These are phyloP conservation scores for Hydrophis major DNA, from an alignment of 2,797 vertebrate genomes.

Conservation along the genomic window DNA sequence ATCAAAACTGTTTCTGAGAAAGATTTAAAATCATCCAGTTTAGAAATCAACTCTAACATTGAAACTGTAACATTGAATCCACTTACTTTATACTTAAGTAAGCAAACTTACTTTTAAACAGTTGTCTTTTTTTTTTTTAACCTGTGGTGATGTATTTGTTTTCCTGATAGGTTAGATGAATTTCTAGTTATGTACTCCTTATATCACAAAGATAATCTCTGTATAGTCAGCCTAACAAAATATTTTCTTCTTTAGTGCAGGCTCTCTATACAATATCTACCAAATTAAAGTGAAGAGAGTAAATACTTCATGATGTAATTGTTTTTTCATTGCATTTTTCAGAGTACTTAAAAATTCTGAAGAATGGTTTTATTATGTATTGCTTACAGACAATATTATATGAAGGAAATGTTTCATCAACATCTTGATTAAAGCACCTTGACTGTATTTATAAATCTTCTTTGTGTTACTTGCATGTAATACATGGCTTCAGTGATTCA, in stretches of 20 bases:
- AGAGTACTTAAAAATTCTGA: neutral
- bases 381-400: constrained; percentile 38
- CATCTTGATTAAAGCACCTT: constrained; percentile 27
- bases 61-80: neutral
- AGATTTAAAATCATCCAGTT: neutral
- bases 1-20: neutral
- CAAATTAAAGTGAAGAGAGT: neutral
- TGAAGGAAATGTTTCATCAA: constrained; percentile 40
- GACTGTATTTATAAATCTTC: constrained; percentile 30
- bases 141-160: neutral
- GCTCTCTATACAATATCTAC: neutral
- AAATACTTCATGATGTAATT: neutral
- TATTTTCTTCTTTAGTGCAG: neutral
- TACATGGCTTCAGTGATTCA: constrained; percentile 36
- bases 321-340: constrained; percentile 5
- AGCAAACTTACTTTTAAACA: neutral
- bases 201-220: neutral
- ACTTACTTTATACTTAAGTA: neutral
- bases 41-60: neutral
- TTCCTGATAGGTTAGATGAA: neutral
- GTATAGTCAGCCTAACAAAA: neutral
- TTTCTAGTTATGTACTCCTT: neutral
- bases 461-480: constrained; percentile 20
- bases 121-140: neutral
- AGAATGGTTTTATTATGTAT: constrained; percentile 5